phyloP scores from a whole-genome alignment of 2,113 vertebrate genomes.

The Plotosus lineatus region DNA sequence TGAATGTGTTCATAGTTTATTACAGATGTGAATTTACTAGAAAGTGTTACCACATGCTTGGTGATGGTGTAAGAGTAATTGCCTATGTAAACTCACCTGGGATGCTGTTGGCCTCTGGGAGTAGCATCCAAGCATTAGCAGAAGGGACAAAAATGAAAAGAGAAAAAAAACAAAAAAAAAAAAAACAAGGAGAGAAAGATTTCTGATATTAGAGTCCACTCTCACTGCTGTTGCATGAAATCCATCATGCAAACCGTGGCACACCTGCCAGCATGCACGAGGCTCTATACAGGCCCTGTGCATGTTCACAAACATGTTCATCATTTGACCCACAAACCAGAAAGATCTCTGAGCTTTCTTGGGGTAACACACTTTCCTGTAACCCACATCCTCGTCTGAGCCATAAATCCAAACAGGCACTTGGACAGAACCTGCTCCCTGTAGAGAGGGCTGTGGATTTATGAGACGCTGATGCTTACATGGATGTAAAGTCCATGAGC shows the following conservation, averaged over 20 bases:
- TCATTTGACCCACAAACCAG: slow-evolving; percentile 39
- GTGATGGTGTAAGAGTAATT: neutral
- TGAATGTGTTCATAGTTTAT: neutral
- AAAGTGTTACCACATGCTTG: neutral
- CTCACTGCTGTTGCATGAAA: slow-evolving; percentile 84
- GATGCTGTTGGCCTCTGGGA: slow-evolving; percentile 84
- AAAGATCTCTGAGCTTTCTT: slow-evolving; percentile 36
- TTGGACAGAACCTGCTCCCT: slow-evolving; percentile 46
- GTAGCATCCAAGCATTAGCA: slow-evolving; percentile 70
- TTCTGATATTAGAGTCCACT: slow-evolving; percentile 65
- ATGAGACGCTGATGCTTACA: slow-evolving; percentile 51
- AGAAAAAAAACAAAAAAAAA: slow-evolving; percentile 60
- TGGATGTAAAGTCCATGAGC: slow-evolving; percentile 30
- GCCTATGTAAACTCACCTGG: slow-evolving; percentile 85
- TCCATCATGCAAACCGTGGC: slow-evolving; percentile 70
- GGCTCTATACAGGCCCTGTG: slow-evolving; percentile 60
- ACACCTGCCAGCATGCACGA: slow-evolving; percentile 68
- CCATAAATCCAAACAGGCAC: slow-evolving; percentile 56
- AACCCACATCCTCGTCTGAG: slow-evolving; percentile 46
- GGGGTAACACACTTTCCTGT: slow-evolving; percentile 33
- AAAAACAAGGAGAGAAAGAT: slow-evolving; percentile 47
- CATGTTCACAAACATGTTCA: slow-evolving; percentile 58
- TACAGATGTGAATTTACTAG: neutral
- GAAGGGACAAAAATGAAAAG: slow-evolving; percentile 59
- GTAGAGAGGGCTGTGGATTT: slow-evolving; percentile 54